Evolutionary conservation across 2,888 invertebrate species (phyloP).

Genomic region (Cerceris rybyensis): DNA sequence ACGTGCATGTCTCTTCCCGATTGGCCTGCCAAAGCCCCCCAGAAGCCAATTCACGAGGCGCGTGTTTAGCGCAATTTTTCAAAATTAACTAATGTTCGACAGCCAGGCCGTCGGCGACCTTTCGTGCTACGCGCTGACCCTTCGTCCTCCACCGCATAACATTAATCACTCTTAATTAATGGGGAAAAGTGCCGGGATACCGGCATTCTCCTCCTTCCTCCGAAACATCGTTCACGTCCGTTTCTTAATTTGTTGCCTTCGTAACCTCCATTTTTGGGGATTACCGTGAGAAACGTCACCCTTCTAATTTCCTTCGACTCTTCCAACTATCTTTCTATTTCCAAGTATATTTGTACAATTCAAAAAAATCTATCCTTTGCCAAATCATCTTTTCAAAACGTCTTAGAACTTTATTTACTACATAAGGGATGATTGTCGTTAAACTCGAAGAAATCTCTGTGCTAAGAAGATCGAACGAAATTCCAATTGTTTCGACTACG

Average conservation of each 20-base stretch:
- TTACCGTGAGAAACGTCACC: not conserved
- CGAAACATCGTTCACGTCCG: not conserved
- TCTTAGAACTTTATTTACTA: not conserved
- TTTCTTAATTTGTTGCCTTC: conserved; percentile 26
- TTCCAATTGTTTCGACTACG: conserved; percentile 69
- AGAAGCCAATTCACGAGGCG: conserved; percentile 75
- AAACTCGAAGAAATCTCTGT: not conserved
- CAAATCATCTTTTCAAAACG: not conserved
- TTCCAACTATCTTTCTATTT: not conserved
- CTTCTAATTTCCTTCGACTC: not conserved
- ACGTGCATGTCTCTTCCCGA: conserved; percentile 74
- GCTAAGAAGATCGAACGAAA: conserved; percentile 43
- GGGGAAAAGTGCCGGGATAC: conserved; percentile 30
- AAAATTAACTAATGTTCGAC: conserved; percentile 81
- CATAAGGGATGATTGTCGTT: not conserved
- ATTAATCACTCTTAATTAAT: conserved; percentile 78
- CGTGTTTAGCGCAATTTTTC: conserved; percentile 80
- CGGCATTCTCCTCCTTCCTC: conserved; percentile 19
- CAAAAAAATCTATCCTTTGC: not conserved
- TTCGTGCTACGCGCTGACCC: conserved; percentile 30
- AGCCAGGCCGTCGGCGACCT: conserved; percentile 62
- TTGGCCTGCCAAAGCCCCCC: conserved; percentile 75
- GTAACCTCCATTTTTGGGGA: not conserved
- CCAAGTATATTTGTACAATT: not conserved
- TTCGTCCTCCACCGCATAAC: conserved; percentile 56